phyloP scores from a whole-genome alignment of 2,888 invertebrate species.

The Scelioninae gen. 1 region DNA sequence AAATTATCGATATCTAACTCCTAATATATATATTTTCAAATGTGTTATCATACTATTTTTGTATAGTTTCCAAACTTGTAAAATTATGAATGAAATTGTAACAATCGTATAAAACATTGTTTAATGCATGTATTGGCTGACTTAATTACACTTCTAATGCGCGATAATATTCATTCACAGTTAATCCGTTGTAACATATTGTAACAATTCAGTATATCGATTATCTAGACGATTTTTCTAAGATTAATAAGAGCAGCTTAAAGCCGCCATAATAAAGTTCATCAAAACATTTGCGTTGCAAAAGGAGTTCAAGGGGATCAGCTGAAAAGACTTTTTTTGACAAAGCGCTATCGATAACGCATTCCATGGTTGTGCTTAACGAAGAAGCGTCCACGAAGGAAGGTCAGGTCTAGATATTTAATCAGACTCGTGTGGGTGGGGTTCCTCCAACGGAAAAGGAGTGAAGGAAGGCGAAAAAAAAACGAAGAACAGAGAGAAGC shows the following conservation, averaged over 20 bases:
- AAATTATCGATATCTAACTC: too few species aligned
- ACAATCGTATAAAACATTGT: slow-evolving; percentile 40
- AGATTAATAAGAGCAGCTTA: slow-evolving; percentile 32
- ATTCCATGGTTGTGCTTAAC: slow-evolving; percentile 63
- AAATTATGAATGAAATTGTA: slow-evolving; percentile 44
- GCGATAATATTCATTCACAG: slow-evolving; percentile 53
- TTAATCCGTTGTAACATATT: slow-evolving; percentile 35
- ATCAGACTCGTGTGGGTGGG: slow-evolving; percentile 80
- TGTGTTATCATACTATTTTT: too few species aligned
- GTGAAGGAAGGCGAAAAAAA: slow-evolving; percentile 57
- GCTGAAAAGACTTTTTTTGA: slow-evolving; percentile 35
- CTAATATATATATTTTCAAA: too few species aligned
- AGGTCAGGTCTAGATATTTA: slow-evolving; percentile 78
- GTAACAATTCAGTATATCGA: slow-evolving; percentile 21
- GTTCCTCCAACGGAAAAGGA: slow-evolving; percentile 68
- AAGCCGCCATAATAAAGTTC: slow-evolving; percentile 43
- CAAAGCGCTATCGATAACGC: slow-evolving; percentile 51
- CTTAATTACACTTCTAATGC: slow-evolving; percentile 36
- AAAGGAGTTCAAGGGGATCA: slow-evolving; percentile 63
- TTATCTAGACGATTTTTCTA: slow-evolving; percentile 16
- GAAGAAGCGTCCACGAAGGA: slow-evolving; percentile 59
- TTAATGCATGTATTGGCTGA: slow-evolving; percentile 9
- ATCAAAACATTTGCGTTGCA: slow-evolving; percentile 50
- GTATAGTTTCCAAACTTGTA: too few species aligned
- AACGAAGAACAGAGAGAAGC: slow-evolving; percentile 41